phyloP scores from a whole-genome alignment of 2,797 vertebrate species.

The Betta splendens region DNA sequence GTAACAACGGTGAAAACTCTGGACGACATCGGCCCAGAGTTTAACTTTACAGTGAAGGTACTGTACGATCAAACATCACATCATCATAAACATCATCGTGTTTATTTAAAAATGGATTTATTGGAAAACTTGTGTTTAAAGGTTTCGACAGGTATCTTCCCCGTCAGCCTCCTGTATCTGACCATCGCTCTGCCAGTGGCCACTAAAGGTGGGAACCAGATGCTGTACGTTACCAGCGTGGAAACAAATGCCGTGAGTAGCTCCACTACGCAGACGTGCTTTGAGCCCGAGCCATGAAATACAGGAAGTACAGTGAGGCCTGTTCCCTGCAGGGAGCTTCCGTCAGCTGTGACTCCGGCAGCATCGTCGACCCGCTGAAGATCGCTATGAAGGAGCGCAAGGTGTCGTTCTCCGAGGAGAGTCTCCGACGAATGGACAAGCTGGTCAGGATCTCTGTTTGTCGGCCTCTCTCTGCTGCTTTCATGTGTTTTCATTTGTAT shows the following conservation, averaged over 20 bases:
- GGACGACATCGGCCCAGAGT: slow-evolving; percentile 88
- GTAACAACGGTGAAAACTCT: slow-evolving; percentile 78
- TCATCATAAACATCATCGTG: neutral
- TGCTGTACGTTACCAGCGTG: slow-evolving; percentile 86
- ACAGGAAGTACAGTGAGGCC: neutral
- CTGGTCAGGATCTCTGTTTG: slow-evolving; percentile 85
- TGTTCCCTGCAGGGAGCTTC: slow-evolving; percentile 65
- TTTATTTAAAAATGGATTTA: neutral
- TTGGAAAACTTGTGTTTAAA: slow-evolving; percentile 49
- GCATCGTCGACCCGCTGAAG: slow-evolving; percentile 81
- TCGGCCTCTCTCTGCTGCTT: too few relatives aligned
- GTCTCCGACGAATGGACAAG: slow-evolving; percentile 73
- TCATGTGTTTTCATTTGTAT: too few relatives aligned
- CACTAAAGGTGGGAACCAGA: slow-evolving; percentile 81
- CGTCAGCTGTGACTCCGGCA: slow-evolving; percentile 80
- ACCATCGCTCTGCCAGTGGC: slow-evolving; percentile 81
- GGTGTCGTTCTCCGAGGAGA: slow-evolving; percentile 84
- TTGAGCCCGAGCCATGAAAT: neutral
- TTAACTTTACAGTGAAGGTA: slow-evolving; percentile 91
- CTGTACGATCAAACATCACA: slow-evolving; percentile 19
- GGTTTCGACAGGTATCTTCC: slow-evolving; percentile 86
- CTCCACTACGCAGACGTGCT: neutral
- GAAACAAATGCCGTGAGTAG: slow-evolving; percentile 70
- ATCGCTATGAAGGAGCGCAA: slow-evolving; percentile 72
- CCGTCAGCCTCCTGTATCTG: slow-evolving; percentile 82